Percentiles rank a stretch among this genome's conserved stretches.
Conservation (phyloP, 2,113 vertebrate genomes). For the Neotragus moschatus region DNA sequence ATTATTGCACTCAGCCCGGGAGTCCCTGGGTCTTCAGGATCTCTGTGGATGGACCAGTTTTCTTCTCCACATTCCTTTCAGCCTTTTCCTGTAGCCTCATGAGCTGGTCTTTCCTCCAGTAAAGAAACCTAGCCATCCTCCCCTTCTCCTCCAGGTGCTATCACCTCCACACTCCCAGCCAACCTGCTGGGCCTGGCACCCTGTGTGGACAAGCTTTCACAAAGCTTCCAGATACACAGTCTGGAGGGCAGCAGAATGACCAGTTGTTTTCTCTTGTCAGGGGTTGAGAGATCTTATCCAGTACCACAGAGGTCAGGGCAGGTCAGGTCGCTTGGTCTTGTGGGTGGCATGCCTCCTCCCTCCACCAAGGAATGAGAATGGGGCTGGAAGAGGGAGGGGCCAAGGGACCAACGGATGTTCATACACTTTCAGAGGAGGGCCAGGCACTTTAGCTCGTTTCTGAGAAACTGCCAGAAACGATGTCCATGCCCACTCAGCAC, state of each 20-base stretch:
- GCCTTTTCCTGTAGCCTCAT: neutral
- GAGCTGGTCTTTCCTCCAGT: slow-evolving; percentile 81
- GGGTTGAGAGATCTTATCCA: slow-evolving; percentile 86
- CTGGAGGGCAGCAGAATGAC: slow-evolving; percentile 85
- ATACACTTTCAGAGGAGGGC: slow-evolving; percentile 88
- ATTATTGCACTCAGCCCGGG: accelerated
- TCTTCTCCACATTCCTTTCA: neutral
- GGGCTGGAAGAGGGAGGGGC: slow-evolving; percentile 88
- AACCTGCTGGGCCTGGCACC: slow-evolving; percentile 85
- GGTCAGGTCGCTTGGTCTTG: slow-evolving; percentile 81
- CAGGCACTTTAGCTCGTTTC: slow-evolving; percentile 88
- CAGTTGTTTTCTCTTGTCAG: slow-evolving; percentile 87
- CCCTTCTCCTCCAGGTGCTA: slow-evolving; percentile 85
- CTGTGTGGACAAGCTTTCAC: slow-evolving; percentile 85
- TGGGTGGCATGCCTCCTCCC: slow-evolving; percentile 86
- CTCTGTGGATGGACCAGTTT: neutral
- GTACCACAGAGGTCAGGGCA: slow-evolving; percentile 86
- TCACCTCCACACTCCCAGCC: slow-evolving; percentile 89
- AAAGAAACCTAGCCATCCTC: slow-evolving; percentile 85
- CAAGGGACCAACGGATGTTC: slow-evolving; percentile 87
- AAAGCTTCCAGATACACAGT: slow-evolving; percentile 86
- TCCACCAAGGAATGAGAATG: slow-evolving; percentile 88
- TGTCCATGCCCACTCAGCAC: slow-evolving; percentile 86
- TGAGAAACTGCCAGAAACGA: slow-evolving; percentile 86
- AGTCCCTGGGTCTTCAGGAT: neutral